Percentiles rank a stretch among this genome's conserved stretches.
These are phyloP conservation scores for Atta cephalotes DNA, from an alignment of 1,140 invertebrate species.

Conservation along the genomic window DNA sequence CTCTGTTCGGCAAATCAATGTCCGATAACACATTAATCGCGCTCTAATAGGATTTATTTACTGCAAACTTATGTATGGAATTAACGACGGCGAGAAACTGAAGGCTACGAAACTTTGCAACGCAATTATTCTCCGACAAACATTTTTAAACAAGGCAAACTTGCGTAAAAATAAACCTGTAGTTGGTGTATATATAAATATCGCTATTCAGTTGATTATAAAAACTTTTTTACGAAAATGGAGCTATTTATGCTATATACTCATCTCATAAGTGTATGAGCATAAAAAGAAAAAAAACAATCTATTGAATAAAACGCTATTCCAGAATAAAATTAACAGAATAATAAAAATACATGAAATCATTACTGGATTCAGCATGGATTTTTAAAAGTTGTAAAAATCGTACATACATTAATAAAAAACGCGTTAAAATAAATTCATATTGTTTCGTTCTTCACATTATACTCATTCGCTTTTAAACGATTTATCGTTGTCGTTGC, in stretches of 20 bases:
- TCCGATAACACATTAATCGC: not conserved
- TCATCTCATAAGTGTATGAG: not conserved
- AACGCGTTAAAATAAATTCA: constrained; percentile 19
- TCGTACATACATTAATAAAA: not conserved
- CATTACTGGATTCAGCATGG: not conserved
- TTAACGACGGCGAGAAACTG: constrained; percentile 24
- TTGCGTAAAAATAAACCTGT: constrained; percentile 20
- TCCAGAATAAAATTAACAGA: constrained; percentile 3
- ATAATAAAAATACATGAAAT: constrained; percentile 4
- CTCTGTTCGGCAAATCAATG: not conserved
- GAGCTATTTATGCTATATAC: not conserved
- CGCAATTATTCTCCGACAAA: constrained; percentile 4
- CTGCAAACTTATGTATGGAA: not conserved
- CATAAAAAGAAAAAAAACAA: not conserved
- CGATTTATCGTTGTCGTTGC: constrained; percentile 27
- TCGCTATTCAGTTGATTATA: constrained; percentile 45
- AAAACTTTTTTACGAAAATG: constrained; percentile 34
- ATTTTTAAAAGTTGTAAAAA: constrained; percentile 18
- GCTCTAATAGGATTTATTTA: constrained; percentile 14
- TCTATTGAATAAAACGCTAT: constrained; percentile 25
- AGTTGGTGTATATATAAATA: constrained; percentile 29
- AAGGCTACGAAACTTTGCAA: constrained; percentile 5
- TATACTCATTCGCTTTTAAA: constrained; percentile 5
- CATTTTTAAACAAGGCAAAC: constrained; percentile 35
- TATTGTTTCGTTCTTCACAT: not conserved